These are phyloP conservation scores for Marcusenius ussheri DNA, from an alignment of 2,113 vertebrate genomes.

Conservation along the genomic window DNA sequence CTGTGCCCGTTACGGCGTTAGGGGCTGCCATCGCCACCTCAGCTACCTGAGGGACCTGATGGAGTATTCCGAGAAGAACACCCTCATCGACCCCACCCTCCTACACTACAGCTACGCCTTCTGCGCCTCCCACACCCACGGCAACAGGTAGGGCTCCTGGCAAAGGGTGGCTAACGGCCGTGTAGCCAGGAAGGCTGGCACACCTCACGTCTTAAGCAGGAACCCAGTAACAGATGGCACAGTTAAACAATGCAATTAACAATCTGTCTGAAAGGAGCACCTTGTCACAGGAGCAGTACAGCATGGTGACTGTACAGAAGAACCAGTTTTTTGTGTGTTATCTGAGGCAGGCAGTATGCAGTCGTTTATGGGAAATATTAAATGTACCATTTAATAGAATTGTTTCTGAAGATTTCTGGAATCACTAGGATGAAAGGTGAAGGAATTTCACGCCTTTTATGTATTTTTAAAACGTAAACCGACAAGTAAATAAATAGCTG, in stretches of 20 bases:
- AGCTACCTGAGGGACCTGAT: conserved; percentile 89
- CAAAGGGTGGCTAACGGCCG: neutral
- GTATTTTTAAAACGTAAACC: neutral
- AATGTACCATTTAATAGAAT: neutral
- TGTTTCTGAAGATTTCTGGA: neutral
- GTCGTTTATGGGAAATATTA: neutral
- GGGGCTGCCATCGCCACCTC: conserved; percentile 91
- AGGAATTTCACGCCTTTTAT: neutral
- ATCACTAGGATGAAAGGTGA: neutral
- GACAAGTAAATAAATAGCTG: neutral
- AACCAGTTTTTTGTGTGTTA: neutral
- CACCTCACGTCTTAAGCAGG: neutral
- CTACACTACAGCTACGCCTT: conserved; percentile 99
- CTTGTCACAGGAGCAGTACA: neutral
- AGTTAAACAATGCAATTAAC: too few relatives aligned
- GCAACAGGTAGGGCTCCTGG: conserved; percentile 77
- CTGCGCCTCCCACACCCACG: conserved; percentile 94
- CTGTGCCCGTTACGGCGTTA: conserved; percentile 86
- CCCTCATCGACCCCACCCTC: conserved; percentile 89
- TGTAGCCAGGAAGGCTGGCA: neutral
- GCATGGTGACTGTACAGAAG: neutral
- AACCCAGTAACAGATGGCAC: neutral
- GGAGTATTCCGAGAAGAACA: conserved; percentile 78
- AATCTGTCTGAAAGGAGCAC: neutral
- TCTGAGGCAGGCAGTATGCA: neutral